phyloP scores from a whole-genome alignment of 2,113 vertebrate species.

The Hemiscyllium ocellatum region DNA sequence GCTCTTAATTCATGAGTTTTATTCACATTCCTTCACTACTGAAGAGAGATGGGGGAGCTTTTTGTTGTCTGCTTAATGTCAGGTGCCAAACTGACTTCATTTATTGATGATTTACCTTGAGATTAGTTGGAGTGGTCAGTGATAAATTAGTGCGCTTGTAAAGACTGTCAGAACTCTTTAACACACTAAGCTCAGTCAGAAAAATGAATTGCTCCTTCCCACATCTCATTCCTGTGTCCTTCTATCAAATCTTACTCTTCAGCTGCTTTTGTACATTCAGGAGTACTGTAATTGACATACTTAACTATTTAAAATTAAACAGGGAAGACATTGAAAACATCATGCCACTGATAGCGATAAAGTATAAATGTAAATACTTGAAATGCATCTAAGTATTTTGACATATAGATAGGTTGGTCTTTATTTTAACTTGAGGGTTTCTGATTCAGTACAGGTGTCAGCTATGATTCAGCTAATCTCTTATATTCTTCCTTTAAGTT shows the following conservation, averaged over 20 bases:
- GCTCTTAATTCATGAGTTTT: slow-evolving; percentile 34
- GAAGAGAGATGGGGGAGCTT: slow-evolving; percentile 7
- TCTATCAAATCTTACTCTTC: not conserved
- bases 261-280: not conserved
- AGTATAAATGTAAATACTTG: not conserved
- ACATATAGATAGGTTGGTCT: not conserved
- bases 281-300: not conserved
- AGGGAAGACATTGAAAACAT: not conserved
- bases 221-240: slow-evolving; percentile 9
- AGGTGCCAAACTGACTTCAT: slow-evolving; percentile 34
- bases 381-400: not conserved
- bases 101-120: slow-evolving; percentile 34
- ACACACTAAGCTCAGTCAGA: slow-evolving; percentile 30
- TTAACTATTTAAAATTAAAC: slow-evolving; percentile 13
- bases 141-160: slow-evolving; percentile 30
- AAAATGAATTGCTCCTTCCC: not conserved
- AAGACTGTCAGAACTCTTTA: slow-evolving; percentile 34
- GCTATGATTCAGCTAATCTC: not conserved
- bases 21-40: slow-evolving; percentile 17
- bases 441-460: not conserved
- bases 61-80: slow-evolving; percentile 35
- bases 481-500: not conserved
- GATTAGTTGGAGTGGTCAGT: slow-evolving; percentile 36
- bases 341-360: not conserved
- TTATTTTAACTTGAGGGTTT: not conserved